These are phyloP conservation scores for Achroia grisella DNA, from an alignment of 1,140 invertebrate genomes.

Conservation along the genomic window DNA sequence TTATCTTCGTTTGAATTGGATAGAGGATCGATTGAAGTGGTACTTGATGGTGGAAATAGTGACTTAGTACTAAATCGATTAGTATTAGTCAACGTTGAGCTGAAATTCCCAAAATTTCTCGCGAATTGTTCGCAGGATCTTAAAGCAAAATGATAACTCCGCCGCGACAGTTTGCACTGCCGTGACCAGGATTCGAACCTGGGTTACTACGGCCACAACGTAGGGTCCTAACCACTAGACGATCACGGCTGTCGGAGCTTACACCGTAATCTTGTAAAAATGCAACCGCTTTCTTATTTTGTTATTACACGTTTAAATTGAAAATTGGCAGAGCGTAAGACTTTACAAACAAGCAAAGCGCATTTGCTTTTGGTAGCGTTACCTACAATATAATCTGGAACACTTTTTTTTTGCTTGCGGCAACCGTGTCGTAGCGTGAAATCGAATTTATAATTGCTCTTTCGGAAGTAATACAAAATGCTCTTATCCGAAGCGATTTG, in stretches of 20 bases:
- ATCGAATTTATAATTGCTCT: constrained; percentile 1
- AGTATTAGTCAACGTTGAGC: too few species aligned
- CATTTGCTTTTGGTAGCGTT: background rate
- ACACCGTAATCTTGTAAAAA: background rate
- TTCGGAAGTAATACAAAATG: background rate
- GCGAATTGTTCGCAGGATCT: too few species aligned
- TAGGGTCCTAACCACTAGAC: constrained; percentile 88
- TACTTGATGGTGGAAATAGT: too few species aligned
- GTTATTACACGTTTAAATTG: constrained; percentile 28
- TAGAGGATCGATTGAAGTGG: too few species aligned
- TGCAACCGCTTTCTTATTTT: constrained; percentile 15
- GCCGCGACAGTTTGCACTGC: constrained; percentile 49
- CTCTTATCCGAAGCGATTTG: too few species aligned
- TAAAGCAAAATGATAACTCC: constrained; percentile 27
- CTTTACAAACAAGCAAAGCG: background rate
- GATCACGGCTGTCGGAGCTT: constrained; percentile 80
- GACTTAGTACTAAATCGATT: too few species aligned
- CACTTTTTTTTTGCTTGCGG: constrained; percentile 1
- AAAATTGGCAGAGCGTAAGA: background rate
- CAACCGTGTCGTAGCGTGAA: background rate
- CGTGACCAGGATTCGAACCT: constrained; percentile 12
- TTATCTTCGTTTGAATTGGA: too few species aligned
- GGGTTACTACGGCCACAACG: constrained; percentile 90
- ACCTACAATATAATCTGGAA: background rate
- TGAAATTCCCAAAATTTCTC: too few species aligned